Conservation (phyloP, 1,140 invertebrate genomes). For the Macrobrachium nipponense region DNA sequence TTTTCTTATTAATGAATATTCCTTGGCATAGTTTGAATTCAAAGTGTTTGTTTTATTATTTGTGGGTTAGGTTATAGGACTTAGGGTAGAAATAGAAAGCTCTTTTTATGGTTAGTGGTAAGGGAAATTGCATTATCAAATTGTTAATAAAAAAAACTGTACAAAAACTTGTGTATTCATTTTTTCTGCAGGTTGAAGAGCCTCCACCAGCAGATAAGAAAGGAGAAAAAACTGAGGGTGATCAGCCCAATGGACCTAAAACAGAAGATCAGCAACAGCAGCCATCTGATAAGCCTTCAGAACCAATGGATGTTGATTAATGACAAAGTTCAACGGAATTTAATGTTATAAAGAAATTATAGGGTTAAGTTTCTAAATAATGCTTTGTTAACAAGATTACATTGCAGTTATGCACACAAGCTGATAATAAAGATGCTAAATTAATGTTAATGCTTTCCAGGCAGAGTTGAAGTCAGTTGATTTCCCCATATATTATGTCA, state of each 20-base stretch:
- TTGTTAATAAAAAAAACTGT: not conserved
- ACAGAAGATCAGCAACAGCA: conserved; percentile 39
- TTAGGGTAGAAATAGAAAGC: too few species aligned
- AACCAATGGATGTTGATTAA: conserved; percentile 62
- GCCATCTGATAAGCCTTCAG: conserved; percentile 41
- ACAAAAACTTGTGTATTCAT: not conserved
- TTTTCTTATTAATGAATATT: too few species aligned
- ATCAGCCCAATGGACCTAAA: conserved; percentile 47
- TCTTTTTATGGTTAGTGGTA: too few species aligned
- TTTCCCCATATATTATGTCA: conserved; percentile 1
- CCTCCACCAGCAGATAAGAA: conserved; percentile 69
- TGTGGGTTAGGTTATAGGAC: too few species aligned
- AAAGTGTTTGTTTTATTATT: too few species aligned
- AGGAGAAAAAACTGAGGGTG: conserved; percentile 35
- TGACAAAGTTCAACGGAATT: not conserved
- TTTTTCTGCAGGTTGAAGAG: conserved; percentile 62
- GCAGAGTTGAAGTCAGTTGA: conserved; percentile 12
- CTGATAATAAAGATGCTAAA: conserved; percentile 10
- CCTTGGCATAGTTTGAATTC: too few species aligned
- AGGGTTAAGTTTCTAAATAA: not conserved
- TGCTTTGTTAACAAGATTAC: conserved; percentile 8
- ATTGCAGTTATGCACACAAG: not conserved
- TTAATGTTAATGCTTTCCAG: conserved; percentile 5
- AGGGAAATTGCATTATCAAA: not conserved
- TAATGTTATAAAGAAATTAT: conserved; percentile 4